phyloP scores from a whole-genome alignment of 2,113 vertebrate genomes.

The Geococcyx californianus region DNA sequence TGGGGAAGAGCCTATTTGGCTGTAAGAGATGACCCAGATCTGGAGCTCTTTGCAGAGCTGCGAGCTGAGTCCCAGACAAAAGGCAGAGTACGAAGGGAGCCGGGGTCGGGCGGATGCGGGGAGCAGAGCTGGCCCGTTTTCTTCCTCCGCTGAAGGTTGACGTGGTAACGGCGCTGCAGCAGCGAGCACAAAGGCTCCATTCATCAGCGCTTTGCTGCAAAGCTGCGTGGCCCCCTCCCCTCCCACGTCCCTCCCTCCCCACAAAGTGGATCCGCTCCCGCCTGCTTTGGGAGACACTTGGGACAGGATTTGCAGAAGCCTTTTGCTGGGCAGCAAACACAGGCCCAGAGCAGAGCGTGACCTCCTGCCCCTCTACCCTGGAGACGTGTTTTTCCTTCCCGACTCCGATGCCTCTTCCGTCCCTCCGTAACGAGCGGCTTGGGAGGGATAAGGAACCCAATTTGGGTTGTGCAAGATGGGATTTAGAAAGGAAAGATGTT shows the following conservation, averaged over 20 bases:
- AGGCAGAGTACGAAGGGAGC: not conserved
- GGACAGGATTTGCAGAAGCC: not conserved
- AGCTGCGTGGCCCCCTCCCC: constrained; percentile 16
- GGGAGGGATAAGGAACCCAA: not conserved
- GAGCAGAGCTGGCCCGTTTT: not conserved
- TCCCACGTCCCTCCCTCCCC: not conserved
- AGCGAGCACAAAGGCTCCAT: constrained; percentile 64
- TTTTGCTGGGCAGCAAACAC: not conserved
- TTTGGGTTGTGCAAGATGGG: not conserved
- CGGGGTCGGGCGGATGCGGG: not conserved
- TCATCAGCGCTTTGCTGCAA: constrained; percentile 8
- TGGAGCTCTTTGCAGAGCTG: not conserved
- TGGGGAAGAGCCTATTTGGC: not conserved
- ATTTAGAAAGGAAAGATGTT: not conserved
- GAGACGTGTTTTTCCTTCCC: accelerated
- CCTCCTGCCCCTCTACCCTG: not conserved
- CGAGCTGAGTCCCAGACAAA: not conserved
- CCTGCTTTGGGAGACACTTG: not conserved
- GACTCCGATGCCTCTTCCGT: not conserved
- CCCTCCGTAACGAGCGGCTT: not conserved
- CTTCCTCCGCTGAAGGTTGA: constrained; percentile 28
- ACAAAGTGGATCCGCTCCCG: not conserved
- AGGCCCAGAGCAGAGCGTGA: not conserved
- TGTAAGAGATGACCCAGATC: accelerated
- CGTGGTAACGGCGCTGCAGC: constrained; percentile 47